A percentile compares a stretch with the other conserved stretches of the same genome.
These are phyloP conservation scores for Ptiloglossa arizonensis DNA, from an alignment of 1,140 invertebrate genomes.

Conservation along the genomic window DNA sequence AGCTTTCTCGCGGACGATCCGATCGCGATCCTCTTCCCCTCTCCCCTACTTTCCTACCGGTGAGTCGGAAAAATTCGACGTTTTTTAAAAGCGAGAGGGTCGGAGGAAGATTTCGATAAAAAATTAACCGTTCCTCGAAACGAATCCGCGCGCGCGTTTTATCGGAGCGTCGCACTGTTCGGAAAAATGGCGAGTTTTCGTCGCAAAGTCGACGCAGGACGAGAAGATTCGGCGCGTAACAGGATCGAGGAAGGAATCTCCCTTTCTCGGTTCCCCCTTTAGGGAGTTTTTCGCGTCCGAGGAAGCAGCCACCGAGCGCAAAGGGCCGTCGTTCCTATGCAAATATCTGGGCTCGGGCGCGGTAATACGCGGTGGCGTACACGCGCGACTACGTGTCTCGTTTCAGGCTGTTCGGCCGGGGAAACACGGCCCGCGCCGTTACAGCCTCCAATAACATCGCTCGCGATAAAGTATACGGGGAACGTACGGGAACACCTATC, in stretches of 20 bases:
- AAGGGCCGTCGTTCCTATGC: constrained; percentile 59
- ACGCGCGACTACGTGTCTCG: constrained; percentile 50
- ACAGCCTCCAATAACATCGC: constrained; percentile 70
- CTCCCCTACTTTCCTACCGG: too few relatives aligned
- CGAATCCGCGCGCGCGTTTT: too few relatives aligned
- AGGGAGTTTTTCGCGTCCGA: constrained; percentile 15
- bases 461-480: constrained; percentile 70
- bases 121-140: too few relatives aligned
- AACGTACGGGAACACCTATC: constrained; percentile 30
- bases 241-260: constrained; percentile 19
- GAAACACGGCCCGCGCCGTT: constrained; percentile 68
- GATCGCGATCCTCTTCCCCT: too few relatives aligned
- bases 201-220: neutral
- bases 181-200: neutral
- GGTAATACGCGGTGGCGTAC: constrained; percentile 39
- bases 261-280: constrained; percentile 8
- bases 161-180: neutral
- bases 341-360: constrained; percentile 61
- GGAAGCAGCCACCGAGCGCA: constrained; percentile 22
- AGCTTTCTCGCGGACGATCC: too few relatives aligned
- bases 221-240: constrained; percentile 14
- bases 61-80: too few relatives aligned
- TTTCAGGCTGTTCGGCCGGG: constrained; percentile 60
- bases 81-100: too few relatives aligned
- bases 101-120: too few relatives aligned